phyloP scores from a whole-genome alignment of 2,113 vertebrate genomes.

The Pteruthius melanotis region DNA sequence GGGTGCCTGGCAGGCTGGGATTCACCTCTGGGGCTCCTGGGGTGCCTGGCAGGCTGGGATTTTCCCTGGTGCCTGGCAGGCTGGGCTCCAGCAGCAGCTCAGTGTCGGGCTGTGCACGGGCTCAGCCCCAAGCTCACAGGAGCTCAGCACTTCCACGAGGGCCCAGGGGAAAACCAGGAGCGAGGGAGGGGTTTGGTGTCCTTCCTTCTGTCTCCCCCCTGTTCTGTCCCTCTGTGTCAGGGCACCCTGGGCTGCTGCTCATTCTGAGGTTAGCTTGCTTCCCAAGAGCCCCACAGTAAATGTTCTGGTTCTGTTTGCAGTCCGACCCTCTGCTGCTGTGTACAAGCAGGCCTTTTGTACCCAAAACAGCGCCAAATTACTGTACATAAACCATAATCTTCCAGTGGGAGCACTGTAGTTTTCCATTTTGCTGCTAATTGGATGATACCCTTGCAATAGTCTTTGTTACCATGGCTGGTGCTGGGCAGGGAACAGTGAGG shows the following conservation, averaged over 20 bases:
- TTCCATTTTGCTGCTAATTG: slow-evolving; percentile 63
- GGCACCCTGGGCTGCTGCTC: background rate
- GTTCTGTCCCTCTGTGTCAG: background rate
- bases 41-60: background rate
- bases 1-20: background rate
- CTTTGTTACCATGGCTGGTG: background rate
- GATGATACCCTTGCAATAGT: background rate
- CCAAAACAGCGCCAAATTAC: slow-evolving; percentile 42
- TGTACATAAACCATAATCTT: slow-evolving; percentile 41
- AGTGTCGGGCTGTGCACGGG: background rate
- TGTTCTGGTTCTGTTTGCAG: background rate
- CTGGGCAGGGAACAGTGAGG: background rate
- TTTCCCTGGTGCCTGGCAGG: background rate
- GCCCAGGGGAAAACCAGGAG: background rate
- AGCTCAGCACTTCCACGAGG: background rate
- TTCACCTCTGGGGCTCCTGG: background rate
- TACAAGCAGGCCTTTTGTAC: background rate
- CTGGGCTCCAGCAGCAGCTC: background rate
- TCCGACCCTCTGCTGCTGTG: background rate
- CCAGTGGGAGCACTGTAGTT: background rate
- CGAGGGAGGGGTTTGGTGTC: background rate
- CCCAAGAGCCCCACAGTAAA: background rate
- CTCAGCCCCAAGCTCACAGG: background rate
- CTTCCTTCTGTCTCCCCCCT: background rate
- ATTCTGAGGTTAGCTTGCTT: background rate